These are phyloP conservation scores for Drosophila gaucha DNA, from an alignment of 2,888 invertebrate genomes.

Conservation along the genomic window DNA sequence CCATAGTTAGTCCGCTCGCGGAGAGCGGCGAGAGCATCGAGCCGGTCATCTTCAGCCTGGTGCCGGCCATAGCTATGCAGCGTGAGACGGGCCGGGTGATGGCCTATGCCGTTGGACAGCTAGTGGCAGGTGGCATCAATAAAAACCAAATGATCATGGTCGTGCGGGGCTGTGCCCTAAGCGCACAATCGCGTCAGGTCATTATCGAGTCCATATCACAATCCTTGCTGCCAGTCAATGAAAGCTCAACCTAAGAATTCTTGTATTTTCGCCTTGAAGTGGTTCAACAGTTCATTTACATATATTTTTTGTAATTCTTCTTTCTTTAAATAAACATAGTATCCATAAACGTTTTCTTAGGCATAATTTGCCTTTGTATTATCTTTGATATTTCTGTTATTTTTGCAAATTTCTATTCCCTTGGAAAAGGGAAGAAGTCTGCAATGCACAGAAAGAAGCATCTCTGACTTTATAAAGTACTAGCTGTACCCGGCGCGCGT, in stretches of 20 bases:
- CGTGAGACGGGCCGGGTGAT: constrained; percentile 13
- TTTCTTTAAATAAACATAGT: too few species aligned
- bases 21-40: not conserved
- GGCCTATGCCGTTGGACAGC: constrained; percentile 28
- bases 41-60: constrained; percentile 21
- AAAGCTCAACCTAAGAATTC: not conserved
- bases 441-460: too few species aligned
- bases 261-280: not conserved
- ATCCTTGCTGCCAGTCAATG: constrained; percentile 8
- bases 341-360: too few species aligned
- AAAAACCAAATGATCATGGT: not conserved
- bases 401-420: too few species aligned
- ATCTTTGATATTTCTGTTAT: too few species aligned
- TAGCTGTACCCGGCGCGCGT: too few species aligned
- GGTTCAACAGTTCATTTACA: too few species aligned
- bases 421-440: too few species aligned
- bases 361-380: too few species aligned
- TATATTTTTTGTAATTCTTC: too few species aligned
- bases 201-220: not conserved
- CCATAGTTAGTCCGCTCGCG: not conserved
- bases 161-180: constrained; percentile 2
- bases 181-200: not conserved
- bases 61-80: constrained; percentile 20
- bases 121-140: not conserved
- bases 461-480: too few species aligned